Percentiles rank a stretch among this genome's conserved stretches.
phyloP scores from a whole-genome alignment of 2,888 invertebrate genomes.

The Drosophila multiciliata region DNA sequence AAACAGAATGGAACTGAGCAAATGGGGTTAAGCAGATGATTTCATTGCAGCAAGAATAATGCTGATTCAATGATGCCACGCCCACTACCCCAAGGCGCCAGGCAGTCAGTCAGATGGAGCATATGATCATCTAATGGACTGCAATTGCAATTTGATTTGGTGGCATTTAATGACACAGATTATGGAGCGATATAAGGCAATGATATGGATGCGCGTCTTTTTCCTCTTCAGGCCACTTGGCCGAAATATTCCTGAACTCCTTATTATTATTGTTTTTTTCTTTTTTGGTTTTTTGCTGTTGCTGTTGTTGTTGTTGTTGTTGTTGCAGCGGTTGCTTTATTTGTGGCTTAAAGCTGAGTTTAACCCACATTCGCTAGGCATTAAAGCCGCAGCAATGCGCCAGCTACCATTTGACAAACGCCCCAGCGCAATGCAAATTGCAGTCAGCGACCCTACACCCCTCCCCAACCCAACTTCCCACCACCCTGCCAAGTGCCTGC shows the following conservation, averaged over 20 bases:
- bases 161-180: conserved; percentile 39
- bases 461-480: neutral
- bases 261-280: neutral
- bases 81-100: conserved; percentile 18
- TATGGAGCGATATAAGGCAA: conserved; percentile 28
- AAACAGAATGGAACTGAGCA: neutral
- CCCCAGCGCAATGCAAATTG: conserved; percentile 71
- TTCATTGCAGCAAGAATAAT: conserved; percentile 4
- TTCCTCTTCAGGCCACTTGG: conserved; percentile 32
- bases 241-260: conserved; percentile 6
- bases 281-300: neutral
- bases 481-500: conserved; percentile 17
- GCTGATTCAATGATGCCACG: conserved; percentile 3
- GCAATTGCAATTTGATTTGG: conserved; percentile 47
- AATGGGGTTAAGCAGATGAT: conserved; percentile 5
- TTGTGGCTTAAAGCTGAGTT: conserved; percentile 60
- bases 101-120: conserved; percentile 11
- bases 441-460: conserved; percentile 4
- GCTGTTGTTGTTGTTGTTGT: conserved; percentile 19
- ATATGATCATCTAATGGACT: conserved; percentile 19
- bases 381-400: conserved; percentile 12
- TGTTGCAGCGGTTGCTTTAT: conserved; percentile 17
- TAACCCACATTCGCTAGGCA: conserved; percentile 64
- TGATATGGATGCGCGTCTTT: conserved; percentile 15
- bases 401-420: conserved; percentile 68